Conservation (phyloP, 2,888 invertebrate genomes). For the Drosophila falleni region DNA sequence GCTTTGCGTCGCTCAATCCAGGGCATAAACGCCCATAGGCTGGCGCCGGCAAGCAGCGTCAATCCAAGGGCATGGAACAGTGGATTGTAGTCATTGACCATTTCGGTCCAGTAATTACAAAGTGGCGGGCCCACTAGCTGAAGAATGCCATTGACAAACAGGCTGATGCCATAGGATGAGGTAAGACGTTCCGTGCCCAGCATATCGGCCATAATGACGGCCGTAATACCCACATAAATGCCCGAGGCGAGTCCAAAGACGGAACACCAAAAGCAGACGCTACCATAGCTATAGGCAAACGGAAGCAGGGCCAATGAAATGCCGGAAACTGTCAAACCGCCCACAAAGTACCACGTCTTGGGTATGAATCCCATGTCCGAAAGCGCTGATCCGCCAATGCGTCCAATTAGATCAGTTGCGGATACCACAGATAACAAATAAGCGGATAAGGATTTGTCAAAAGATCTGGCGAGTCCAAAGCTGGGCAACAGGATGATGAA, state of each 20-base stretch:
- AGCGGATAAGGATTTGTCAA: conserved; percentile 90
- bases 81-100: conserved; percentile 89
- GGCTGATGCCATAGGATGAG: conserved; percentile 93
- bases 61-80: conserved; percentile 91
- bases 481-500: conserved; percentile 93
- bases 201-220: conserved; percentile 95
- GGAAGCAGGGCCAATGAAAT: conserved; percentile 90
- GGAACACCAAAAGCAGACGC: conserved; percentile 90
- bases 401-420: conserved; percentile 91
- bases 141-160: conserved; percentile 93
- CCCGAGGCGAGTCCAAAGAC: conserved; percentile 94
- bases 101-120: conserved; percentile 91
- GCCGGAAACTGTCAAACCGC: conserved; percentile 92
- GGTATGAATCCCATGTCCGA: conserved; percentile 92
- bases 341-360: conserved; percentile 93
- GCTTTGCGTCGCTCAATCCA: conserved; percentile 86
- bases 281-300: conserved; percentile 88
- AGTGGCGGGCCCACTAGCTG: conserved; percentile 93
- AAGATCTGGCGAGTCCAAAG: conserved; percentile 90
- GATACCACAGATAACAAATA: conserved; percentile 93
- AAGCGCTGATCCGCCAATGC: conserved; percentile 94
- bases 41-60: conserved; percentile 90
- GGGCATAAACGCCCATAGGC: conserved; percentile 92
- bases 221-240: conserved; percentile 93
- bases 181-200: conserved; percentile 93